Percentiles rank a stretch among this genome's conserved stretches.
These are phyloP conservation scores for Drosophila mauritiana DNA, from an alignment of 1,140 invertebrate genomes.

Conservation along the genomic window DNA sequence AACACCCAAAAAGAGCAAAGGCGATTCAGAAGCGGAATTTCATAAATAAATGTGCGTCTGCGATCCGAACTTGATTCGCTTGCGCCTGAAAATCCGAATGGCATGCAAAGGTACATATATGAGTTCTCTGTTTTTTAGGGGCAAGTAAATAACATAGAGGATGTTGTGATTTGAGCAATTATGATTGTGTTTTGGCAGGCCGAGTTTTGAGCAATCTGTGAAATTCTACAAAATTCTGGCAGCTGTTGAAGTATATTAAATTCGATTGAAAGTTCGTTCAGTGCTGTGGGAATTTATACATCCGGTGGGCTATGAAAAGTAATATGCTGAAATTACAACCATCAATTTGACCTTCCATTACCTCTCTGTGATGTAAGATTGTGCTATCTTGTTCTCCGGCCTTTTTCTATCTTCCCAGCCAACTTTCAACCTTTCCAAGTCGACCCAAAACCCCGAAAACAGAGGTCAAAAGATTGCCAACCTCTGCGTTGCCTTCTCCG, in stretches of 20 bases:
- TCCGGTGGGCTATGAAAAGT: constrained; percentile 5
- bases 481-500: constrained; percentile 18
- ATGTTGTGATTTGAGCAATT: constrained; percentile 32
- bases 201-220: constrained; percentile 29
- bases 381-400: background rate
- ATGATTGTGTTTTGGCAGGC: constrained; percentile 41
- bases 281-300: background rate
- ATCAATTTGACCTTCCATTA: background rate
- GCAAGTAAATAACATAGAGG: constrained; percentile 34
- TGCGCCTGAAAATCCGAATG: constrained; percentile 19
- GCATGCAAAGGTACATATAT: background rate
- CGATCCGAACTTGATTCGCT: constrained; percentile 51
- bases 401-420: constrained; percentile 14
- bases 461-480: constrained; percentile 28
- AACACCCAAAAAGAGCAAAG: constrained; percentile 48
- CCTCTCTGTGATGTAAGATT: constrained; percentile 1
- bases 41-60: constrained; percentile 64
- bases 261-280: constrained; percentile 5
- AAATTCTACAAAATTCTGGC: constrained; percentile 19
- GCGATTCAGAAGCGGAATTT: constrained; percentile 65
- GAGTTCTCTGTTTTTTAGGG: constrained; percentile 28
- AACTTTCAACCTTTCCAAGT: constrained; percentile 46
- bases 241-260: constrained; percentile 29
- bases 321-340: background rate
- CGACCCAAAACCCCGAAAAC: constrained; percentile 17